Evolutionary conservation across 2,113 vertebrate species (phyloP).

Genomic region (Microtus oregoni): DNA sequence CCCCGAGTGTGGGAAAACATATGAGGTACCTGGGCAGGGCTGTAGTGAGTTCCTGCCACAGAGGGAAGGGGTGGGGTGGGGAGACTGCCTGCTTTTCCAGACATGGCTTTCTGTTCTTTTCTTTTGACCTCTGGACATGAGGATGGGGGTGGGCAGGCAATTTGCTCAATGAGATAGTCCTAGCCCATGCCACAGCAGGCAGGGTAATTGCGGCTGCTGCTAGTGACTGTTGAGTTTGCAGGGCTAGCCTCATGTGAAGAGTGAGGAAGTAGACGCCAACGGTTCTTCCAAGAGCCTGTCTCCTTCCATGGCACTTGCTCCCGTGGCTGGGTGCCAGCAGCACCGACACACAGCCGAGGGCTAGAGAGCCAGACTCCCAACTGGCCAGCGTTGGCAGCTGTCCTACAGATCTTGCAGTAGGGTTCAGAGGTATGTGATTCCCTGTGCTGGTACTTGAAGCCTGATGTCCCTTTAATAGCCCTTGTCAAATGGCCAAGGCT

Average conservation of each 20-base stretch:
- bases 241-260: background rate
- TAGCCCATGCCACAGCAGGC: background rate
- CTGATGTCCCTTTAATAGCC: slow-evolving; percentile 66
- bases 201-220: background rate
- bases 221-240: background rate
- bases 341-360: background rate
- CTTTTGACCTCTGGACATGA: background rate
- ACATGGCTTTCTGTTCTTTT: background rate
- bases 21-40: background rate
- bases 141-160: background rate
- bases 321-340: background rate
- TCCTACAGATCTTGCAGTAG: background rate
- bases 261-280: background rate
- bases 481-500: slow-evolving; percentile 39
- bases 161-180: background rate
- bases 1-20: background rate
- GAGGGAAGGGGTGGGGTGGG: background rate
- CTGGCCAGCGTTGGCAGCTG: slow-evolving; percentile 19
- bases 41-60: background rate
- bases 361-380: background rate
- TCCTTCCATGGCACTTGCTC: background rate
- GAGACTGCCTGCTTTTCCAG: background rate
- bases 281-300: background rate
- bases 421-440: slow-evolving; percentile 8
- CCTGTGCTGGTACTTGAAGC: slow-evolving; percentile 43